A percentile compares a stretch with the other conserved stretches of the same genome.
phyloP scores from a whole-genome alignment of 2,888 invertebrate genomes.

The Stratiomys singularior region DNA sequence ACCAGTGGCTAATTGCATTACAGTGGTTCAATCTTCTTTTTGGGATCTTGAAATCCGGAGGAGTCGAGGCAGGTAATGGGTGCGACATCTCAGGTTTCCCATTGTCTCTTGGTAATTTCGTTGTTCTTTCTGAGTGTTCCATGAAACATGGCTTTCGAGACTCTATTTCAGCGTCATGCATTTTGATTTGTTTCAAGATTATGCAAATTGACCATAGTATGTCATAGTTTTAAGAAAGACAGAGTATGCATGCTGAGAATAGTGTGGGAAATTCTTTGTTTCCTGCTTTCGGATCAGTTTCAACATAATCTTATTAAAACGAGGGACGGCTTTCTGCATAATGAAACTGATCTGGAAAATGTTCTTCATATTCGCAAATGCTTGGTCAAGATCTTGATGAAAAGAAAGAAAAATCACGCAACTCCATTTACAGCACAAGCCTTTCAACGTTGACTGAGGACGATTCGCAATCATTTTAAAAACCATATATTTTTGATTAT shows the following conservation, averaged over 20 bases:
- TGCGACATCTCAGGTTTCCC: neutral
- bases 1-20: slow-evolving; percentile 38
- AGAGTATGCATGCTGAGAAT: slow-evolving; percentile 14
- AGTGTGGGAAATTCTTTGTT: slow-evolving; percentile 33
- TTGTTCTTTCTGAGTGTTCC: too few species aligned
- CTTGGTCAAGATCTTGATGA: too few species aligned
- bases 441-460: too few species aligned
- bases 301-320: neutral
- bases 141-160: neutral
- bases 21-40: neutral
- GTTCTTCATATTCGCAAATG: too few species aligned
- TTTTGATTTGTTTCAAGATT: slow-evolving; percentile 36
- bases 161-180: slow-evolving; percentile 27
- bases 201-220: slow-evolving; percentile 37
- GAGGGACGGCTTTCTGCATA: neutral
- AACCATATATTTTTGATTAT: too few species aligned
- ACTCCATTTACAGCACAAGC: too few species aligned
- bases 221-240: neutral
- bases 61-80: neutral
- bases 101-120: neutral
- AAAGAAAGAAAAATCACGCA: too few species aligned
- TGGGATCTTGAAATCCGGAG: neutral
- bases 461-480: too few species aligned
- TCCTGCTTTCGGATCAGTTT: neutral
- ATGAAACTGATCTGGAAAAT: neutral